These are phyloP conservation scores for Anthonomus grandis DNA, from an alignment of 1,140 invertebrate genomes.

Conservation along the genomic window DNA sequence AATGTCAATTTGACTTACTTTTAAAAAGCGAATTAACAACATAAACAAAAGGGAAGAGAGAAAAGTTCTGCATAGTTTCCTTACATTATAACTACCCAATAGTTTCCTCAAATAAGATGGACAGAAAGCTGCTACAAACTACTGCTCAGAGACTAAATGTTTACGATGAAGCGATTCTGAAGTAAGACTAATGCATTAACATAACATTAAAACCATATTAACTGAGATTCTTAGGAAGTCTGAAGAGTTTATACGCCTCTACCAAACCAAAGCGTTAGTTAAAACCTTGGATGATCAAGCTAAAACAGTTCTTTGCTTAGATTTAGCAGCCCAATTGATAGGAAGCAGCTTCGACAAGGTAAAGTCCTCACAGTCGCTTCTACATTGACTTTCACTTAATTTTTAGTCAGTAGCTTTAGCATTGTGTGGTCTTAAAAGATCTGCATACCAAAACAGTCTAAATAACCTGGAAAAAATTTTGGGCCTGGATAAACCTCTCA, in stretches of 20 bases:
- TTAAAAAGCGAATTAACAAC: too few relatives aligned
- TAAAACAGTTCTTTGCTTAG: slow-evolving; percentile 40
- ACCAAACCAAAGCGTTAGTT: slow-evolving; percentile 33
- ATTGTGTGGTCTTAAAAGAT: slow-evolving; percentile 46
- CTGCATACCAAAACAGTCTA: slow-evolving; percentile 46
- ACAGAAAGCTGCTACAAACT: slow-evolving; percentile 22
- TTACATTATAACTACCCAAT: too few relatives aligned
- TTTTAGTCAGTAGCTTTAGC: slow-evolving; percentile 36
- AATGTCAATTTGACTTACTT: too few relatives aligned
- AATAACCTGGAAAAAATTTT: slow-evolving; percentile 49
- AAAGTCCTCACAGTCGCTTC: not conserved
- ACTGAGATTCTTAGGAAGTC: slow-evolving; percentile 37
- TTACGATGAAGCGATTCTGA: slow-evolving; percentile 24
- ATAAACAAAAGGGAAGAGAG: too few relatives aligned
- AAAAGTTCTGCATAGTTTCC: too few relatives aligned
- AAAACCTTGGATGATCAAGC: slow-evolving; percentile 38
- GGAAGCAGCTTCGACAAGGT: slow-evolving; percentile 40
- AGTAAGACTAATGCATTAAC: slow-evolving; percentile 22
- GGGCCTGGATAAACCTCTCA: slow-evolving; percentile 45
- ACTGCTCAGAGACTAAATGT: slow-evolving; percentile 29
- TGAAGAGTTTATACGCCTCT: slow-evolving; percentile 38
- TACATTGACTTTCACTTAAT: not conserved
- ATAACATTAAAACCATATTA: not conserved
- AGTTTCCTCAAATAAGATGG: too few relatives aligned
- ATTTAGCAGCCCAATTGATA: slow-evolving; percentile 35